Evolutionary conservation across 1,140 invertebrate species (phyloP).

Genomic region (Lucilia sericata): DNA sequence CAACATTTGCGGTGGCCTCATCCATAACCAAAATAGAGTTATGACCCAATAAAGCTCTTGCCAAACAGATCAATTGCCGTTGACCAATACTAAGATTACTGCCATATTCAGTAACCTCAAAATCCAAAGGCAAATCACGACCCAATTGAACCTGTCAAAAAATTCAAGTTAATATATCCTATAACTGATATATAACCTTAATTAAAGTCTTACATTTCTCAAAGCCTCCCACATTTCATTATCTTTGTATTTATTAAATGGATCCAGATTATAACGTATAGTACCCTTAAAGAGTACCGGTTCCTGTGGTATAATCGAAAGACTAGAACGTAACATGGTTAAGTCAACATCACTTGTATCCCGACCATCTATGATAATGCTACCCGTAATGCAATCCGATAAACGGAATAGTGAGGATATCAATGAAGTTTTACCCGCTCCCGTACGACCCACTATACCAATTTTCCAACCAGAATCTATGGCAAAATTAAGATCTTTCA

Average conservation of each 20-base stretch:
- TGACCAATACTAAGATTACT: slow-evolving; percentile 84
- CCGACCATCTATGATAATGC: slow-evolving; percentile 79
- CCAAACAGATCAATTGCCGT: slow-evolving; percentile 82
- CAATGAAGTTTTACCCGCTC: slow-evolving; percentile 86
- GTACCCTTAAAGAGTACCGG: slow-evolving; percentile 37
- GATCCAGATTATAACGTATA: slow-evolving; percentile 87
- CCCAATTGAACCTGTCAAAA: slow-evolving; percentile 46
- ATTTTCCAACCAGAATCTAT: slow-evolving; percentile 66
- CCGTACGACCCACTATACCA: slow-evolving; percentile 86
- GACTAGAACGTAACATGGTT: slow-evolving; percentile 76
- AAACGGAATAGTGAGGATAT: slow-evolving; percentile 79
- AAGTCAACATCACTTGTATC: slow-evolving; percentile 76
- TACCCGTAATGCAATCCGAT: slow-evolving; percentile 73
- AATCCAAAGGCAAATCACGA: slow-evolving; percentile 69
- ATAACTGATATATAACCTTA: too few species aligned
- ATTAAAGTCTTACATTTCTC: slow-evolving; percentile 77
- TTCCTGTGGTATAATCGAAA: slow-evolving; percentile 84
- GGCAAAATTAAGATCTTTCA: slow-evolving; percentile 78
- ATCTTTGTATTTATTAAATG: slow-evolving; percentile 78
- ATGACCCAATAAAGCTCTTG: slow-evolving; percentile 80
- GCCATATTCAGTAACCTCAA: slow-evolving; percentile 77
- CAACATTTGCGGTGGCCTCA: slow-evolving; percentile 90
- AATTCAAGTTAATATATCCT: too few species aligned
- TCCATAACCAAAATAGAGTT: slow-evolving; percentile 85
- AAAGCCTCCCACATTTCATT: slow-evolving; percentile 83